A percentile compares a stretch with the other conserved stretches of the same genome.
phyloP scores from a whole-genome alignment of 1,140 invertebrate genomes.

The Pseudomyrmex gracilis region DNA sequence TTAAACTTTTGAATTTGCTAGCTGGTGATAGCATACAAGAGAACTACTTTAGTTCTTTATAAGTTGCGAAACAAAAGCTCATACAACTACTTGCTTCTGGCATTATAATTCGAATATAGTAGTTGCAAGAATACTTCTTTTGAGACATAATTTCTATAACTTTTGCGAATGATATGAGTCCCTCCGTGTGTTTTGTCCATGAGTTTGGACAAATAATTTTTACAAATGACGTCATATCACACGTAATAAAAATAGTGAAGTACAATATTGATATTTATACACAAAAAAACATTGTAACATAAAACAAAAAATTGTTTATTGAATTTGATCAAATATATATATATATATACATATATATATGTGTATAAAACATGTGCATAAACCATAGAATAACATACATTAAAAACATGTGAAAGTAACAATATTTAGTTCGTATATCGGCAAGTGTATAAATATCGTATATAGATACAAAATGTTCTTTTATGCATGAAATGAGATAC shows the following conservation, averaged over 20 bases:
- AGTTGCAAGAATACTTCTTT: too few relatives aligned
- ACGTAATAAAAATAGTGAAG: not conserved
- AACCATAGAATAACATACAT: not conserved
- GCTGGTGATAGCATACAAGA: too few relatives aligned
- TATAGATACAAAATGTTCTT: not conserved
- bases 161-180: not conserved
- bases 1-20: too few relatives aligned
- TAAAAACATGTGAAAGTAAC: not conserved
- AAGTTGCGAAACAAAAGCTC: too few relatives aligned
- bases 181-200: not conserved
- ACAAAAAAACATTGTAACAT: not conserved
- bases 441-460: not conserved
- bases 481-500: too few relatives aligned
- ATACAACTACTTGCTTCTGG: too few relatives aligned
- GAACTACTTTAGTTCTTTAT: too few relatives aligned
- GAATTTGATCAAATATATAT: not conserved
- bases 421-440: not conserved
- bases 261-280: not conserved
- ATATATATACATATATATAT: too few relatives aligned
- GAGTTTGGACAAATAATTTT: not conserved
- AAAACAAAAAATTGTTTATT: slow-evolving; percentile 8
- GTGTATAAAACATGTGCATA: too few relatives aligned
- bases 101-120: too few relatives aligned
- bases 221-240: not conserved
- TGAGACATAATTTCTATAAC: not conserved